These are phyloP conservation scores for Neogobius melanostomus DNA, from an alignment of 2,113 vertebrate species.

Conservation along the genomic window DNA sequence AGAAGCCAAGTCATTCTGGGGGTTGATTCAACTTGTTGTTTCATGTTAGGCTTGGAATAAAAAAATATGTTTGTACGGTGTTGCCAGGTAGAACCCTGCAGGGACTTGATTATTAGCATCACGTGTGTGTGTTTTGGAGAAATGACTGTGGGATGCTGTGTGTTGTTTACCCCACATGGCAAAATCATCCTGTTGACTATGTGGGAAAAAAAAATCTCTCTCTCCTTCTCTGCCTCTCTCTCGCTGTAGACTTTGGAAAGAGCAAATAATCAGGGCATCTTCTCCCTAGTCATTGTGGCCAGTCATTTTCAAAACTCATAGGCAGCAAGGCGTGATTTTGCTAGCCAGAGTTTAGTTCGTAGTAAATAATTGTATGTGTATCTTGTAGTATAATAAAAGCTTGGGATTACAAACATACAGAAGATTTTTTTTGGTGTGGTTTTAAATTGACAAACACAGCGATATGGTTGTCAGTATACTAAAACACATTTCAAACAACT, in stretches of 20 bases:
- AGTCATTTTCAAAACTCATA: too few relatives aligned
- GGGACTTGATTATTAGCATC: slow-evolving; percentile 40
- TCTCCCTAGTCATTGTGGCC: too few relatives aligned
- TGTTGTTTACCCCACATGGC: slow-evolving; percentile 49
- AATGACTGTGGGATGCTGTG: slow-evolving; percentile 55
- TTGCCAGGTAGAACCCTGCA: slow-evolving; percentile 57
- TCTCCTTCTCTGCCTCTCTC: slow-evolving; percentile 31
- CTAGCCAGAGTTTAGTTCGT: neutral
- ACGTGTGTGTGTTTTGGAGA: slow-evolving; percentile 48
- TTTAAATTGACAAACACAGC: too few relatives aligned
- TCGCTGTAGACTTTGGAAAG: neutral
- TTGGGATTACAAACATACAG: too few relatives aligned
- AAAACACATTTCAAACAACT: too few relatives aligned
- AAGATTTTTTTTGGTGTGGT: too few relatives aligned
- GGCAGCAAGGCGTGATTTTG: neutral
- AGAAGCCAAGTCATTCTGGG: neutral
- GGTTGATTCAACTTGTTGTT: slow-evolving; percentile 25
- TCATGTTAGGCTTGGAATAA: neutral
- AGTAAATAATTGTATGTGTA: neutral
- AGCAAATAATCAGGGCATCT: too few relatives aligned
- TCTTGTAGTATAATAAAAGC: too few relatives aligned
- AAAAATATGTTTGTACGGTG: slow-evolving; percentile 31
- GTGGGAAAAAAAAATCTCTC: slow-evolving; percentile 63
- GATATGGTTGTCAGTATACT: too few relatives aligned
- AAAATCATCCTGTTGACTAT: slow-evolving; percentile 64